Conservation (phyloP, 2,797 vertebrate genomes). For the Yasuhikotakia modesta region DNA sequence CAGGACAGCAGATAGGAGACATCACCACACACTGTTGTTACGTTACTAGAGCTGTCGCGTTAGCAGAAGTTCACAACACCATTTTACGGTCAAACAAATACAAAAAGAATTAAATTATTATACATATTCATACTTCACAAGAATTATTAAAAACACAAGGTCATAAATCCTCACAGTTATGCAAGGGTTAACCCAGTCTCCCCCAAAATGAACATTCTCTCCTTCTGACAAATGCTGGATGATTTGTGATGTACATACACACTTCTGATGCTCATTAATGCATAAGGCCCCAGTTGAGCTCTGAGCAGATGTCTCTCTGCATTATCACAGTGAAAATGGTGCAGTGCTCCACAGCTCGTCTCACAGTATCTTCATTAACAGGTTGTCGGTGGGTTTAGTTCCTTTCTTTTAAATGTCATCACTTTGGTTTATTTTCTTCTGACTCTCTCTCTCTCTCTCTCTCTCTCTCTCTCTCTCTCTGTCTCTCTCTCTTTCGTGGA, state of each 20-base stretch:
- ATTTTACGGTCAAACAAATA: no score
- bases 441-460: constrained; percentile 15
- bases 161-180: not conserved
- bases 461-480: constrained; percentile 15
- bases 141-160: not conserved
- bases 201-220: not conserved
- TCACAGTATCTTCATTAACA: constrained; percentile 37
- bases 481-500: constrained; percentile 1
- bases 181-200: not conserved
- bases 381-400: constrained; percentile 15
- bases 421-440: constrained; percentile 22
- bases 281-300: not conserved
- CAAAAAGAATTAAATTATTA: no score
- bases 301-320: not conserved
- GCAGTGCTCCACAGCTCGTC: not conserved
- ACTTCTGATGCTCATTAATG: not conserved
- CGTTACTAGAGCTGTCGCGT: no score
- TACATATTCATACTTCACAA: no score
- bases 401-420: constrained; percentile 35
- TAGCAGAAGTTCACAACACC: no score
- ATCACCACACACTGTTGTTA: no score
- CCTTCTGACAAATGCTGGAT: not conserved
- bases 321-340: not conserved
- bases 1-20: no score
- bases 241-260: not conserved